Base-by-base conservation (phyloP, 2,888 invertebrate genomes). In the Macroteleia sp. region DNA sequence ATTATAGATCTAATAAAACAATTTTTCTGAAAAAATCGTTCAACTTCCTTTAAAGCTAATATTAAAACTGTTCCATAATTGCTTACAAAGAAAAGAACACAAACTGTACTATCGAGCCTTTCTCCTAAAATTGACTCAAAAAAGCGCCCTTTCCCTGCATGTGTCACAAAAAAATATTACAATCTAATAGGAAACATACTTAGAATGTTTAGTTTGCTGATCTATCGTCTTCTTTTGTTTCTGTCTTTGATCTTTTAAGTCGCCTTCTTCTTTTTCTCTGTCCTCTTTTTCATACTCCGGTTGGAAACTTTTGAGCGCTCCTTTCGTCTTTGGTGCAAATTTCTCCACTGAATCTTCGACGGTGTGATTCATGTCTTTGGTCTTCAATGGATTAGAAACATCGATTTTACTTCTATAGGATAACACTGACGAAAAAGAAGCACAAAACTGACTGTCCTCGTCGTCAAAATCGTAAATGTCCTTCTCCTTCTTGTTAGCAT, bases 401-500 rank as follows among this genome's bases (percentile, higher is more conserved):
- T 86, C 87, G 3, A 67, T 36, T 32, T 87, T 88, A 17, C 62
- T 86, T 19, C 91, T 85, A 32, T 90, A 91, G 0, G 90, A 88
- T 73, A 89, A 59, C 0, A 87, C 88, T 1, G 84, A 77, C 0
- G 74, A 66, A 14, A 74, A 64, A 1, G 74, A 59, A 5, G 57
- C 0, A 3, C 42, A 34, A 10, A 75, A 71, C 16, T 86, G 87
- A 57, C 89, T 90, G 36, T 91, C 91, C 8, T 91, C 91, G 3
- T 91, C 91, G 36, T 91, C 91, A 50, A 91, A 91, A n/a, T 91
- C 91, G 41, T 91, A 91, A 2, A 91, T 78, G 9, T 91, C 91
- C 36, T 91, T 91, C 3, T 88, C 83, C 28, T 82, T 85, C 2
- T 82, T 81, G n/a, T 30, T 17, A 17, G 0, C 28, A 1, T 16